Evolutionary conservation across 2,113 vertebrate genomes (phyloP), one percentile per base, ranked within the genome.

Genomic region (Rana temporaria): DNA sequence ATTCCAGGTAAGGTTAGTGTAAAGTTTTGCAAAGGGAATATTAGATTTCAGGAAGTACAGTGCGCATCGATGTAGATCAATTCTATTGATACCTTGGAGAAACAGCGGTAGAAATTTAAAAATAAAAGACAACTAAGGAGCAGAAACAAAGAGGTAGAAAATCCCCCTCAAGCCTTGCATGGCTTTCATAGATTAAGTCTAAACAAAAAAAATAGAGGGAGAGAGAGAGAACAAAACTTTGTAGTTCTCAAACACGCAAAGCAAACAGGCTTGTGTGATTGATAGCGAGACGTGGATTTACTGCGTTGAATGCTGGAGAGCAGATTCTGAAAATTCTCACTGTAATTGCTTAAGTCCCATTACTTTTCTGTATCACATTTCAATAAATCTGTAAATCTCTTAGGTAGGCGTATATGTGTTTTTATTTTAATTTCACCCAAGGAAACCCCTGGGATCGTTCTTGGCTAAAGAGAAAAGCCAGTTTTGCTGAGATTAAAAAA

Each of bases 1-100:
- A 60, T 60, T 62, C 59, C 56, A 62, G 72, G 56, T 75, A 57
- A 60, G 56, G 72, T 60, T 75, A 30, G 56, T 32, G 59, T 75
- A 75, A 75, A 75, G 56, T 60, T 48, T 71, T 60, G 67, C 67
- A 80, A 80, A 80, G 66, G 57, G 78, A 80, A 80, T 80, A 80
- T 70, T 63, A 52, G 59, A 71, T 80, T 80, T 71, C 59, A 71
- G 78, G 78, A 80, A 80, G 78, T 71, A 48, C 17, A 70, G 68
- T 71, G 68, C 24, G 52, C 67, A 63, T 80, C 78, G 68, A 80
- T 71, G 67, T 19, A 80, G 57, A 80, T 80, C 67, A 68, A 80
- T 80, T 80, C 52, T 80, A 80, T 80, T 62, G 78, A 71, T 71
- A 80, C 66, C 78, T 62, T 63, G 78, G 56, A 71, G 77, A 79